Evolutionary conservation across 1,140 invertebrate genomes (phyloP), one percentile per base, ranked within the genome.

Genomic region (Physella acuta): DNA sequence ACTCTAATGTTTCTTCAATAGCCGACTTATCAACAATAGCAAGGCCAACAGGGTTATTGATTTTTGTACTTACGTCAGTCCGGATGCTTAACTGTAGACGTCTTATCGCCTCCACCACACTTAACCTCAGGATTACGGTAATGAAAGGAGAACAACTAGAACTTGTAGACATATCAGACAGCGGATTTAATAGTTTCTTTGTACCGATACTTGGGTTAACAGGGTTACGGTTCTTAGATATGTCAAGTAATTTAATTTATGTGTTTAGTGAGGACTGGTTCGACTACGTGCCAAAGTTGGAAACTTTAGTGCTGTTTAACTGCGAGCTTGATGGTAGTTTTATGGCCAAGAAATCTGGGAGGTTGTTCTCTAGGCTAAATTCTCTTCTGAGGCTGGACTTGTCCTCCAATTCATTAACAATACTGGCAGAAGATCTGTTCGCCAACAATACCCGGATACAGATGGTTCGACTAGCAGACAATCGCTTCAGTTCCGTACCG

Each of bases 401-500:
- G 1, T 33, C 44, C 14, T n/a, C 11, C 17, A 64, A 52, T 30
- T 33, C 26, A 4, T 34, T 64, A 17, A 28, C 33, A 3, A 31
- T 33, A 1, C 33, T 64, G 20, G 8, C 5, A 2, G 24, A n/a
- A 44, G 28, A 26, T n/a, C 49, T 49, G 33, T 64, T 64, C 33
- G 3, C 16, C 1, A 31, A 39, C 11, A 64, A 64, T 28, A 31
- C 3, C 1, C 14, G 1, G 14, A 17, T 64, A 24, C 28, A 51
- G 28, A 16, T 20, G 16, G 1, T 64, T 0, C 17, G 30, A 14
- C n/a, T 64, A 11, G 30, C 44, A 16, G 30, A 36, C 26, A 64
- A 64, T 64, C 5, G 39, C 17, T 64, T 64, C 49, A 52, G 11
- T 49, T 14, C 30, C 36, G n/a, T 64, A 33, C 62, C 62, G 44